These are phyloP conservation scores for Harpalus rufipes DNA, from an alignment of 2,888 invertebrate species.

Conservation along the genomic window DNA sequence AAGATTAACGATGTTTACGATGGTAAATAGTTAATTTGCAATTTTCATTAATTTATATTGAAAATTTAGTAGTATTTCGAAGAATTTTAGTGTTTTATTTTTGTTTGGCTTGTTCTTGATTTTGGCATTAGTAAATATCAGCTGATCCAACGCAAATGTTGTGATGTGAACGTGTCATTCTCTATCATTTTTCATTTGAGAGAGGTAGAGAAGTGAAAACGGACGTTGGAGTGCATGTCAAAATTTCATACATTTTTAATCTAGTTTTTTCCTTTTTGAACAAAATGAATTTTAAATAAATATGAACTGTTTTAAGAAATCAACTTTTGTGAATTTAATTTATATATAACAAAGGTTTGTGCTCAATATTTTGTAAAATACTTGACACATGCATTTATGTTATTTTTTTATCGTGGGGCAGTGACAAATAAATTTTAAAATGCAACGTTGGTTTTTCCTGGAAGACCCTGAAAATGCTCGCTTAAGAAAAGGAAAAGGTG, in stretches of 20 bases:
- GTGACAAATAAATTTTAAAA: slow-evolving; percentile 71
- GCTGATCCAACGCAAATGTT: slow-evolving; percentile 47
- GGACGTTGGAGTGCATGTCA: slow-evolving; percentile 33
- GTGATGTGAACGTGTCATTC: slow-evolving; percentile 47
- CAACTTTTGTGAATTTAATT: slow-evolving; percentile 23
- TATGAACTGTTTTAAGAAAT: slow-evolving; percentile 41
- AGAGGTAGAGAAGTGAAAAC: too few relatives aligned
- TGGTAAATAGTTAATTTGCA: neutral
- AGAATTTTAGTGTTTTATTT: slow-evolving; percentile 16
- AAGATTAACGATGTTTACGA: neutral
- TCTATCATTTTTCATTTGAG: too few relatives aligned
- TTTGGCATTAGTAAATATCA: slow-evolving; percentile 12
- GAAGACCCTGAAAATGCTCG: slow-evolving; percentile 78
- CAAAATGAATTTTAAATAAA: slow-evolving; percentile 16
- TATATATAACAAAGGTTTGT: slow-evolving; percentile 1
- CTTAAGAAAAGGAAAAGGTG: slow-evolving; percentile 73
- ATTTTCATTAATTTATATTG: neutral
- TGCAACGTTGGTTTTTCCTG: slow-evolving; percentile 85
- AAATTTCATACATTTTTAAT: slow-evolving; percentile 33
- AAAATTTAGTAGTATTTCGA: neutral
- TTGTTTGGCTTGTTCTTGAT: neutral
- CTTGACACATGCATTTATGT: slow-evolving; percentile 21
- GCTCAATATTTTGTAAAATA: neutral
- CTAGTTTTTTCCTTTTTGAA: slow-evolving; percentile 2
- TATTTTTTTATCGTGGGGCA: slow-evolving; percentile 28